Conservation (phyloP, 1,140 invertebrate species). For the Polyergus mexicanus region DNA sequence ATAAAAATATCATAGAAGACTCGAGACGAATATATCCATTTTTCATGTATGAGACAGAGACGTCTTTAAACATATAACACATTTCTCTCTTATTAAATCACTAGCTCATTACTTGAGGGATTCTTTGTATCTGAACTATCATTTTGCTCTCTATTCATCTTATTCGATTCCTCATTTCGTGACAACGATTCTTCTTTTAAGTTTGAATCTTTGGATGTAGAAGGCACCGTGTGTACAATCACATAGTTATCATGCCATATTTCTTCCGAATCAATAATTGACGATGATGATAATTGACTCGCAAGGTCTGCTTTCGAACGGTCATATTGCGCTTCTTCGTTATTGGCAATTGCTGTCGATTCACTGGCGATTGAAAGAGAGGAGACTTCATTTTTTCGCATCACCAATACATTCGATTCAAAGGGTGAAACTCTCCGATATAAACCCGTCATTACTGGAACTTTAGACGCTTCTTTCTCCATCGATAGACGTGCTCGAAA, state of each 20-base stretch:
- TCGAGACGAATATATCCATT: not conserved
- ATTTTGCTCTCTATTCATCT: slow-evolving; percentile 23
- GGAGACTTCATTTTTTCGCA: not conserved
- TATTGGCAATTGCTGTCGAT: not conserved
- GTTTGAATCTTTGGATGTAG: slow-evolving; percentile 21
- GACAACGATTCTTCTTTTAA: not conserved
- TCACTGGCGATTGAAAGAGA: not conserved
- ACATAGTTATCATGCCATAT: not conserved
- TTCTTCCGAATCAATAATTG: slow-evolving; percentile 13
- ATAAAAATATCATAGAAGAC: not conserved
- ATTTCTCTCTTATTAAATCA: slow-evolving; percentile 38
- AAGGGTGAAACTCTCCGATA: slow-evolving; percentile 23
- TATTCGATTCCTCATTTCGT: not conserved
- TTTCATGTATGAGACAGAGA: not conserved
- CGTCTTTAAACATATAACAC: not conserved
- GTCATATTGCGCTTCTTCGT: not conserved
- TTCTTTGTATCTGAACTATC: slow-evolving; percentile 13
- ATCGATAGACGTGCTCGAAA: slow-evolving; percentile 82
- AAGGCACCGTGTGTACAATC: not conserved
- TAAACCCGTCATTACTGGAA: not conserved
- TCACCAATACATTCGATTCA: not conserved
- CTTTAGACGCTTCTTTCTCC: slow-evolving; percentile 39
- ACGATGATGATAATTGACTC: slow-evolving; percentile 17
- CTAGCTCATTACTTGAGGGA: slow-evolving; percentile 26
- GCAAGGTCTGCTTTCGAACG: slow-evolving; percentile 13